Evolutionary conservation across 2,797 vertebrate species (phyloP).

Genomic region (Periparus ater): DNA sequence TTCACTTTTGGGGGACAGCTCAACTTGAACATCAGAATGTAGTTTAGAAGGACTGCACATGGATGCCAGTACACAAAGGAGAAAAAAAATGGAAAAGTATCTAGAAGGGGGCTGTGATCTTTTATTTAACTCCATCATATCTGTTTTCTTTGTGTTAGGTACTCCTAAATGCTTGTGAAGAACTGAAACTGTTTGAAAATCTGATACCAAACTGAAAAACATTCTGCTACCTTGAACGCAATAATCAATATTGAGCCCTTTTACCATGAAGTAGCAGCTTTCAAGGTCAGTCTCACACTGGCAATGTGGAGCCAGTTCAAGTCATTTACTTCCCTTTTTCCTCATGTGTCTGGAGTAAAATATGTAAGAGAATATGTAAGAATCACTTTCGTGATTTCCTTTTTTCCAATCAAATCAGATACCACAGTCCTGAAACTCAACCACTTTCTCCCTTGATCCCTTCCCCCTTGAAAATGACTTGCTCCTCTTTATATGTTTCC

Average conservation of each 20-base stretch:
- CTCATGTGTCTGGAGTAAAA: neutral
- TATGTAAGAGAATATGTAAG: neutral
- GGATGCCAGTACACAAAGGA: neutral
- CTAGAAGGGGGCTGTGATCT: neutral
- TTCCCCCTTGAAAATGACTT: neutral
- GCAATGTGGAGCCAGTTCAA: neutral
- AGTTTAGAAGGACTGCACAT: neutral
- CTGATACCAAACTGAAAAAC: neutral
- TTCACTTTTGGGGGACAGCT: neutral
- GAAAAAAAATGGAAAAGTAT: neutral
- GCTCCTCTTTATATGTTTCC: neutral
- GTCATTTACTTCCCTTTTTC: neutral
- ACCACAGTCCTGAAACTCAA: neutral
- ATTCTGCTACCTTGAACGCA: neutral
- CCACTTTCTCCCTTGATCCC: neutral
- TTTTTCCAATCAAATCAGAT: neutral
- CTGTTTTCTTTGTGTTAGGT: neutral
- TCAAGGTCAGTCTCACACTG: neutral
- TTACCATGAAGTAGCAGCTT: neutral
- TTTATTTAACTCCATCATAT: neutral
- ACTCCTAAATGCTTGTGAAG: neutral
- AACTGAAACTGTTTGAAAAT: neutral
- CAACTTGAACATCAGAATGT: neutral
- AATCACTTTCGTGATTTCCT: neutral
- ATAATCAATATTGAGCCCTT: neutral